Conservation (phyloP, 1,140 invertebrate species). For the Drosophila pectinifera region DNA sequence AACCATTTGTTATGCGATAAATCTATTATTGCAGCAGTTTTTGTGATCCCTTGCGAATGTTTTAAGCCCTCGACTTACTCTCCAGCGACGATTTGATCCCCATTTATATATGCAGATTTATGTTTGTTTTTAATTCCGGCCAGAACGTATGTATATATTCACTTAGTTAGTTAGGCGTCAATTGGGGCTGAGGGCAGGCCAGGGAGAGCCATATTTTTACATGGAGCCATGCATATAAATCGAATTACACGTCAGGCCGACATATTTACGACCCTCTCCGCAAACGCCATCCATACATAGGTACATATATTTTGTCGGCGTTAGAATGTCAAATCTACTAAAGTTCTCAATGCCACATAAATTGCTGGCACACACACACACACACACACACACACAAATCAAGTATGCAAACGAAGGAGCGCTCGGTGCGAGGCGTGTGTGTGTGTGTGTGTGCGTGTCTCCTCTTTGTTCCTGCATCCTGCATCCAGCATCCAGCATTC, state of each 20-base stretch:
- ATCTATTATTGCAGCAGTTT: conserved; percentile 14
- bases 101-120: conserved; percentile 34
- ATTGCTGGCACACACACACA: conserved; percentile 57
- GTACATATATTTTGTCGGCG: conserved; percentile 27
- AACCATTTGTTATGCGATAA: conserved; percentile 1
- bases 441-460: conserved; percentile 7
- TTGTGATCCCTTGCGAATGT: neutral
- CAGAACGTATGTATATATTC: neutral
- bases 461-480: conserved; percentile 11
- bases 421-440: conserved; percentile 11
- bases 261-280: conserved; percentile 73
- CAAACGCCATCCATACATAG: conserved; percentile 36
- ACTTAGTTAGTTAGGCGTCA: conserved; percentile 46
- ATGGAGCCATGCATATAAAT: conserved; percentile 69
- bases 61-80: conserved; percentile 11
- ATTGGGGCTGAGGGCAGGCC: conserved; percentile 7
- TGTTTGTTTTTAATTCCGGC: conserved; percentile 41
- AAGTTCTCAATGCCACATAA: conserved; percentile 79
- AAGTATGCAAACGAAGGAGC: conserved; percentile 79
- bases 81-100: conserved; percentile 23
- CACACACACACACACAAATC: conserved; percentile 64
- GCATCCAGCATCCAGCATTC: neutral
- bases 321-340: conserved; percentile 69
- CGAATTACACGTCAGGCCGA: conserved; percentile 72
- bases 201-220: conserved; percentile 34